Base-by-base conservation (phyloP, 1,140 invertebrate species). In the Drosophila miranda region DNA sequence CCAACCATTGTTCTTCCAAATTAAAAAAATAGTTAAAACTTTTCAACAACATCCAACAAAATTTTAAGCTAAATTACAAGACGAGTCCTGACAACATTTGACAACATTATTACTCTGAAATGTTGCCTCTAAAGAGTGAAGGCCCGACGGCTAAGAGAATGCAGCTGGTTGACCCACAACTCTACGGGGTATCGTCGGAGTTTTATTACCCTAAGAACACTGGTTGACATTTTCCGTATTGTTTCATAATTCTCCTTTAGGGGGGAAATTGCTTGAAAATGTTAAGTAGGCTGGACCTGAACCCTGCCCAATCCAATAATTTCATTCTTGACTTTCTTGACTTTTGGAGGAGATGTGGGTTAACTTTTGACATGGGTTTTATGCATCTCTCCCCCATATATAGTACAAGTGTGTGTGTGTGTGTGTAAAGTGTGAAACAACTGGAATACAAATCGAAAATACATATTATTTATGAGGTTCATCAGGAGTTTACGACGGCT, bases 401-500 rank as follows among this genome's bases (percentile, higher is more conserved):
- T 9, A 34, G 19, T 19, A 19, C 19, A 19, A 2, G 19, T 30
- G 3, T 30, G 8, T 30, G 28, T 19, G 30, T 14, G 8, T 11
- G 6, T 42, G 56, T 48, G 75, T 63, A 60, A 86, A 82, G 82
- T 87, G 82, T 87, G 82, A 87, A 86, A 34, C 58, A 66, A 78
- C 74, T 75, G 67, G 70, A 72, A 87, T 87, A 86, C 82, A 82
- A 87, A 87, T 87, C 78, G 82, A 78, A 86, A 11, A 82, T 61
- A 87, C 66, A 82, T 86, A 86, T 86, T 86, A 86, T 86, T 86
- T 86, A 86, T 86, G 82, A 86, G 69, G 78, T 87, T 87, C 82
- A 86, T 86, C 82, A 86, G 82, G 82, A 86, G 82, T 86, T 86
- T 86, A 86, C 82, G 81, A 84, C 67, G 75, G 63, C 69, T 81